These are phyloP conservation scores for Oreochromis aureus DNA, from an alignment of 2,113 vertebrate species.

Conservation along the genomic window DNA sequence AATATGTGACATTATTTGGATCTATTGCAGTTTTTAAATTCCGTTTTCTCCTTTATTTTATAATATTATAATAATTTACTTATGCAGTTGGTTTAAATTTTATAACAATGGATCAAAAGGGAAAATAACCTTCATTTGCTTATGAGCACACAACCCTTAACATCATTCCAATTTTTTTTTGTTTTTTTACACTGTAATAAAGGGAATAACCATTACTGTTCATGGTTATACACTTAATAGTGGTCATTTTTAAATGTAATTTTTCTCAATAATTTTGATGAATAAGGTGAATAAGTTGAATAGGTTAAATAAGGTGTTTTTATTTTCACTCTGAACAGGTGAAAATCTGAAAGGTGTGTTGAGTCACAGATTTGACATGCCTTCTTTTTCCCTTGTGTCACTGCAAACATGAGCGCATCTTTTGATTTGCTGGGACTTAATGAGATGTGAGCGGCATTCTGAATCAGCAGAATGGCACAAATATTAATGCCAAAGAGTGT, in stretches of 20 bases:
- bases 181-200: constrained; percentile 26
- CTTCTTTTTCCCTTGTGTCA: neutral
- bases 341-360: neutral
- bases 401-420: neutral
- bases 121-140: constrained; percentile 8
- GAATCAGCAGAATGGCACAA: constrained; percentile 27
- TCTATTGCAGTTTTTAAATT: neutral
- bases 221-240: constrained; percentile 9
- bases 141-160: constrained; percentile 66
- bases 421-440: neutral
- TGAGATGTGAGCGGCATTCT: constrained; percentile 25
- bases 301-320: neutral
- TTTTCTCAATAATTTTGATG: neutral
- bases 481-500: constrained; percentile 70
- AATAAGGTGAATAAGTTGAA: too few relatives aligned
- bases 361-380: neutral
- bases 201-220: neutral
- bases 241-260: neutral
- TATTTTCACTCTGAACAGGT: neutral
- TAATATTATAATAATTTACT: neutral
- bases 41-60: neutral
- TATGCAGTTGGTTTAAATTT: constrained; percentile 4
- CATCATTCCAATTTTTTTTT: constrained; percentile 22
- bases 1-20: neutral
- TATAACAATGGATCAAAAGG: constrained; percentile 1